These are phyloP conservation scores for Monomorium pharaonis DNA, from an alignment of 1,140 invertebrate species.

Conservation along the genomic window DNA sequence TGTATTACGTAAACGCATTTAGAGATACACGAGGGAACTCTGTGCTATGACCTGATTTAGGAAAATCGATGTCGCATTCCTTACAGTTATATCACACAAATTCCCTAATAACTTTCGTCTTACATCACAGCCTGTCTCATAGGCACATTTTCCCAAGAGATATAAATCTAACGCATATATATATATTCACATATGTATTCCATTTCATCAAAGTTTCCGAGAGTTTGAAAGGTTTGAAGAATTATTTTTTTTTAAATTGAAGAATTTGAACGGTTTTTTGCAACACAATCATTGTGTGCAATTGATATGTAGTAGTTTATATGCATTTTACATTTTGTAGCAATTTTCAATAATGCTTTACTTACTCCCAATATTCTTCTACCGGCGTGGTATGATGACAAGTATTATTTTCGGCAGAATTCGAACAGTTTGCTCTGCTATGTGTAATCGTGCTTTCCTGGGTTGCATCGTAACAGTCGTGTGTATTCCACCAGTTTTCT, in stretches of 20 bases:
- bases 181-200: no score
- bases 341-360: constrained; percentile 16
- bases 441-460: constrained; percentile 9
- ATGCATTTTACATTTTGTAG: background rate
- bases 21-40: background rate
- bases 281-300: background rate
- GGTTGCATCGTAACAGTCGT: constrained; percentile 81
- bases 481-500: constrained; percentile 87
- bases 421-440: constrained; percentile 7
- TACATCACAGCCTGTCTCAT: background rate
- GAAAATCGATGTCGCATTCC: constrained; percentile 54
- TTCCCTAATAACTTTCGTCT: constrained; percentile 7
- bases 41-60: constrained; percentile 39
- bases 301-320: background rate
- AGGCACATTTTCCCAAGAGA: background rate
- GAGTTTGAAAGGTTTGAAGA: background rate
- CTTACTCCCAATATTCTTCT: constrained; percentile 89
- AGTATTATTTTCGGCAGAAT: constrained; percentile 42
- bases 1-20: constrained; percentile 41
- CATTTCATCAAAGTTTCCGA: background rate
- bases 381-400: constrained; percentile 84
- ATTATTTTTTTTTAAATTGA: background rate
- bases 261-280: background rate
- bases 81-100: background rate
- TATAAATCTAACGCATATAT: background rate